Evolutionary conservation across 2,797 vertebrate genomes (phyloP).

Genomic region (Macropodus opercularis): DNA sequence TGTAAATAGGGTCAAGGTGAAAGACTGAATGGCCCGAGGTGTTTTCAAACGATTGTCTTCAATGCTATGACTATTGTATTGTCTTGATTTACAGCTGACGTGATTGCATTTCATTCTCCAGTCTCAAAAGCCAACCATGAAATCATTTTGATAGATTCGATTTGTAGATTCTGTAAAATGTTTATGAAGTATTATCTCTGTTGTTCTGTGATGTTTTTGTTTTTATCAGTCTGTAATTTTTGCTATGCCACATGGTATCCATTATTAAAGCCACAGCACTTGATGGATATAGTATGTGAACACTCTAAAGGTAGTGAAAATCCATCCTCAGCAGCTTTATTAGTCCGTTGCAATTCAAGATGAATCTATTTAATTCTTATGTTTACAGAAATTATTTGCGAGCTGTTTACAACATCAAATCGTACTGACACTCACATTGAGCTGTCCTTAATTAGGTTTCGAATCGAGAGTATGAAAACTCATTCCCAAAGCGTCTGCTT

Average conservation of each 20-base stretch:
- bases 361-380: slow-evolving; percentile 45
- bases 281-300: slow-evolving; percentile 45
- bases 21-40: slow-evolving; percentile 41
- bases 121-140: slow-evolving; percentile 45
- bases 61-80: slow-evolving; percentile 72
- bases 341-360: slow-evolving; percentile 49
- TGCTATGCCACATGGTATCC: slow-evolving; percentile 44
- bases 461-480: slow-evolving; percentile 47
- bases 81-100: slow-evolving; percentile 71
- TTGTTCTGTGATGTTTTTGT: slow-evolving; percentile 72
- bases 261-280: slow-evolving; percentile 50
- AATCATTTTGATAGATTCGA: slow-evolving; percentile 72
- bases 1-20: slow-evolving; percentile 68
- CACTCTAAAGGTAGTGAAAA: slow-evolving; percentile 41
- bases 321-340: slow-evolving; percentile 50
- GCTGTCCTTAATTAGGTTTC: slow-evolving; percentile 53
- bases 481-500: slow-evolving; percentile 53
- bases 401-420: slow-evolving; percentile 61
- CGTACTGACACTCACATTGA: slow-evolving; percentile 57
- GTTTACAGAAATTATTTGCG: slow-evolving; percentile 70
- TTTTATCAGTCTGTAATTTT: slow-evolving; percentile 61
- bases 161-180: slow-evolving; percentile 77
- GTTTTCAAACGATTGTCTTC: slow-evolving; percentile 70
- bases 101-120: slow-evolving; percentile 50
- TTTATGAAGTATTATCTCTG: slow-evolving; percentile 71